Conservation (phyloP, 2,113 vertebrate species). For the Romanogobio albipinnatus region DNA sequence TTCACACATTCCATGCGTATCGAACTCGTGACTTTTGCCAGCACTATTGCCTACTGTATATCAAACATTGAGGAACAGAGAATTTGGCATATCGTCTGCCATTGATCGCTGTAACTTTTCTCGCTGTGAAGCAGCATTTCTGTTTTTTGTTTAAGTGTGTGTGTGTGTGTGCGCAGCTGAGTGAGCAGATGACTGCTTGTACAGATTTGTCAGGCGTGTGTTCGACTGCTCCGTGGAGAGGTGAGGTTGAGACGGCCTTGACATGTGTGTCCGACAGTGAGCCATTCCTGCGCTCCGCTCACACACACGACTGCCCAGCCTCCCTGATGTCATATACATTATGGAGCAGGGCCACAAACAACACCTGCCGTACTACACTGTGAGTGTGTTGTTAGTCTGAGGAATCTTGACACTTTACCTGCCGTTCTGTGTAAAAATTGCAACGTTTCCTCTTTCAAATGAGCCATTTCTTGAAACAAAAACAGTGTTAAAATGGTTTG, state of each 20-base stretch:
- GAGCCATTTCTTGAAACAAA: neutral
- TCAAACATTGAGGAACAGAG: neutral
- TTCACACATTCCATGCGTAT: neutral
- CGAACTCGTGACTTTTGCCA: neutral
- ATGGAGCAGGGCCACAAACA: conserved; percentile 72
- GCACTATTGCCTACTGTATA: neutral
- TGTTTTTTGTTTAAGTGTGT: conserved; percentile 56
- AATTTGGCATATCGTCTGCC: neutral
- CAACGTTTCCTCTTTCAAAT: neutral
- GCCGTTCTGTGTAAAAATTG: neutral
- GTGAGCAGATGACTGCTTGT: conserved; percentile 55
- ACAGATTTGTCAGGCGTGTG: conserved; percentile 71
- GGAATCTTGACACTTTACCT: neutral
- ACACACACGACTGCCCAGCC: conserved; percentile 72
- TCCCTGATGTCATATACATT: conserved; percentile 74
- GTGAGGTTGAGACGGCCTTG: conserved; percentile 64
- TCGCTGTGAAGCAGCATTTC: conserved; percentile 61
- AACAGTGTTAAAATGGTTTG: neutral
- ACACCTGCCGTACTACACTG: conserved; percentile 63
- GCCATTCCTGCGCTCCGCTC: conserved; percentile 68
- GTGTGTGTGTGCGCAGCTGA: conserved; percentile 56
- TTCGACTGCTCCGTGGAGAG: conserved; percentile 64
- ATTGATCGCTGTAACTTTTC: conserved; percentile 20
- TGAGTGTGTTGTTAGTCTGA: conserved; percentile 23
- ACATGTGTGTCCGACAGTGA: conserved; percentile 75